phyloP scores from a whole-genome alignment of 2,113 vertebrate species.

The Syngnathus scovelli region DNA sequence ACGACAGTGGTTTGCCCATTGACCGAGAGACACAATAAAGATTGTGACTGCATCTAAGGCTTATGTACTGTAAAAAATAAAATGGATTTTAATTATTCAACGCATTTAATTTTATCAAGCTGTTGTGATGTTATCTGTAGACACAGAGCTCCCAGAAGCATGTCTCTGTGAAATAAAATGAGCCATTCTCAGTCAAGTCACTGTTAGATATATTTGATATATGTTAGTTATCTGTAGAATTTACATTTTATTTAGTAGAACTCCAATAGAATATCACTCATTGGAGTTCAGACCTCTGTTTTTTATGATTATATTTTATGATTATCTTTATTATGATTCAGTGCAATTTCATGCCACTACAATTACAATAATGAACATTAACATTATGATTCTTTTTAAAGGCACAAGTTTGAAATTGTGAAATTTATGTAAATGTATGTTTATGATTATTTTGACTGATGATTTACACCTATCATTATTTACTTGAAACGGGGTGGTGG shows the following conservation, averaged over 20 bases:
- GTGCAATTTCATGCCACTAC: neutral
- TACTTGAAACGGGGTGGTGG: neutral
- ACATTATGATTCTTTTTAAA: neutral
- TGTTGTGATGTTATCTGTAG: neutral
- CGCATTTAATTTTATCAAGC: neutral
- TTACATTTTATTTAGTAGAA: neutral
- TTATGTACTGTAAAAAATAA: neutral
- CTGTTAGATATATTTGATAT: too few species aligned
- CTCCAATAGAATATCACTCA: neutral
- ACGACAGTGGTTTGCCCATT: neutral
- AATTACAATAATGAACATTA: neutral
- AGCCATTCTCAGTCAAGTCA: neutral
- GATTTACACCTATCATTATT: neutral
- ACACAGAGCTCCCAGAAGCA: neutral
- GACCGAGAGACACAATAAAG: neutral
- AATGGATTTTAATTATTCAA: constrained; percentile 4
- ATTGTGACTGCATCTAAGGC: neutral
- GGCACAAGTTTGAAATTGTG: neutral
- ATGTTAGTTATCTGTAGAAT: neutral
- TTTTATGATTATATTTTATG: too few species aligned
- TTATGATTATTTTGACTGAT: neutral
- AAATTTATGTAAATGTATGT: too few species aligned
- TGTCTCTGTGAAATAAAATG: neutral
- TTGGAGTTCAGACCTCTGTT: neutral
- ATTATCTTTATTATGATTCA: neutral